Conservation (phyloP, 2,888 invertebrate species). For the Linyphia triangularis region DNA sequence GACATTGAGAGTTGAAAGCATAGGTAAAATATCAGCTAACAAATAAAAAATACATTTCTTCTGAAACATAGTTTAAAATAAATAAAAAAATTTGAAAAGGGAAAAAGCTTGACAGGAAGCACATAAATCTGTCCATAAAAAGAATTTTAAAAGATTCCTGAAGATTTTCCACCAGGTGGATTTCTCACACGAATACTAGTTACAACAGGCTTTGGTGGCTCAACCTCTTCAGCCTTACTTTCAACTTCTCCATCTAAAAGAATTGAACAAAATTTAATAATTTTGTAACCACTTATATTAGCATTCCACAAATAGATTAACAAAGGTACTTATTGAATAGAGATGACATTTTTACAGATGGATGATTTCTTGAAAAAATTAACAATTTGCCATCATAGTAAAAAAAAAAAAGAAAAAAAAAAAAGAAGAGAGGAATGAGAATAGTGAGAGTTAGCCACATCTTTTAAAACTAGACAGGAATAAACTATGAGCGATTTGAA, state of each 20-base stretch:
- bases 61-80: neutral
- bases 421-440: too few species aligned
- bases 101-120: neutral
- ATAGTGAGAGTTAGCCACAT: too few species aligned
- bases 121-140: neutral
- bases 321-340: too few species aligned
- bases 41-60: neutral
- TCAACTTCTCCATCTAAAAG: slow-evolving; percentile 4
- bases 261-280: neutral
- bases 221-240: slow-evolving; percentile 1
- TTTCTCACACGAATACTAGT: slow-evolving; percentile 66
- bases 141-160: slow-evolving; percentile 68
- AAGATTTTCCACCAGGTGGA: slow-evolving; percentile 72
- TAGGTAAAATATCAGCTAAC: neutral
- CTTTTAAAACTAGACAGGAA: too few species aligned
- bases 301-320: too few species aligned
- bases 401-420: too few species aligned
- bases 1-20: neutral
- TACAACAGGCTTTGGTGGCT: slow-evolving; percentile 30
- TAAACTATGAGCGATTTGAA: too few species aligned
- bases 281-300: too few species aligned
- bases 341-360: too few species aligned
- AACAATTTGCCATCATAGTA: too few species aligned
- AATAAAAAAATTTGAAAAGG: neutral
- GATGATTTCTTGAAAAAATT: too few species aligned